These are phyloP conservation scores for Lordiphosa clarofinis DNA, from an alignment of 1,140 invertebrate genomes.

Conservation along the genomic window DNA sequence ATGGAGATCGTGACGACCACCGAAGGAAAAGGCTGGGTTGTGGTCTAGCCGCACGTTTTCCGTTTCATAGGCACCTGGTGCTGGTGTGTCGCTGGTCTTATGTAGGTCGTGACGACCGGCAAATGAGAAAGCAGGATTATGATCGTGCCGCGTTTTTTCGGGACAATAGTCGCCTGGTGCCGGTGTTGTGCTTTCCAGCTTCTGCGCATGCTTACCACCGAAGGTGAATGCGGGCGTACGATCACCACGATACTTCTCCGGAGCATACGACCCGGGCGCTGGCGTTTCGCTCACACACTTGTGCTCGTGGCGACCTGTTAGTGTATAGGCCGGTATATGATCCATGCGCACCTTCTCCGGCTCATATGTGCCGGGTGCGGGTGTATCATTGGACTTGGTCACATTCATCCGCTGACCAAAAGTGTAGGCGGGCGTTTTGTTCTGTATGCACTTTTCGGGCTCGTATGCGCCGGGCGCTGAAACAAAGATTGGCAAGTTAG, in stretches of 20 bases:
- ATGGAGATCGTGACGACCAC: conserved; percentile 81
- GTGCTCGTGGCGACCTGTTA: conserved; percentile 81
- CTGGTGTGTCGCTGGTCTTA: conserved; percentile 81
- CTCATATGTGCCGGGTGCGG: conserved; percentile 83
- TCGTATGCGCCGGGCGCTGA: conserved; percentile 88
- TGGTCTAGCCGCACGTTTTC: conserved; percentile 84
- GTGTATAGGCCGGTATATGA: conserved; percentile 82
- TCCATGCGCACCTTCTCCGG: conserved; percentile 85
- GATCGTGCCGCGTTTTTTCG: conserved; percentile 82
- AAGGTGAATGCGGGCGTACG: conserved; percentile 82
- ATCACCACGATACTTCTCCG: conserved; percentile 83
- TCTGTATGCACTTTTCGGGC: conserved; percentile 86
- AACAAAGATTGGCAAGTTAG: conserved; percentile 18
- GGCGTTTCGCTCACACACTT: conserved; percentile 82
- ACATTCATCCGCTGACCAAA: conserved; percentile 81
- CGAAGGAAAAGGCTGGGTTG: conserved; percentile 81
- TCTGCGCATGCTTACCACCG: conserved; percentile 81
- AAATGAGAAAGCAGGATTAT: conserved; percentile 81
- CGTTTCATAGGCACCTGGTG: conserved; percentile 81
- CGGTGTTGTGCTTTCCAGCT: conserved; percentile 86
- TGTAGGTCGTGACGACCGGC: conserved; percentile 80
- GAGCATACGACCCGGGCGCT: conserved; percentile 83
- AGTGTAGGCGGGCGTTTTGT: conserved; percentile 82
- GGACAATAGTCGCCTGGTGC: conserved; percentile 89
- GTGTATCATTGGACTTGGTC: conserved; percentile 82